Evolutionary conservation across 2,888 invertebrate genomes (phyloP), one percentile per base, ranked within the genome.

Genomic region (Stenodera caucasica): DNA sequence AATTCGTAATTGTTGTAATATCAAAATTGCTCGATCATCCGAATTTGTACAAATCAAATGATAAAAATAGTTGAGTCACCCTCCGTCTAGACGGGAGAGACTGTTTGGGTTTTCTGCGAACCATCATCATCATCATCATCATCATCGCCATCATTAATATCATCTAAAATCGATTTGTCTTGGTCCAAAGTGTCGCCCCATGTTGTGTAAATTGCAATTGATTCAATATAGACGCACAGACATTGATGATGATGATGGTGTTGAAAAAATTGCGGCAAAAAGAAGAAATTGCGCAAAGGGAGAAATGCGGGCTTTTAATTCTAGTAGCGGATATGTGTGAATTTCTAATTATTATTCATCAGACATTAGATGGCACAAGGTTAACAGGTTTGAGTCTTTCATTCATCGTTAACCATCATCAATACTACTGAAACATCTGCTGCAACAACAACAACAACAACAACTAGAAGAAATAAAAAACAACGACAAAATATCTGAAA

Each of bases 311-410:
- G 32, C 35, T n/a, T n/a, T 23, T 14, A 53, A 55, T 54, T 55
- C 49, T 54, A 54, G 56, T 60, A 50, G 61, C 57, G 57, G 60
- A 60, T 60, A 52, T 60, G 55, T 57, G 61, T 61, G 57, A 59
- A 64, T 60, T 45, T 60, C 57, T 64, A 64, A 63, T 67, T 67
- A 40, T 59, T 62, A 66, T 67, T 63, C 66, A 65, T 58, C 60
- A 62, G 40, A 62, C 59, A n/a, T 45, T 59, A 59, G 57, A 60
- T 55, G 58, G 58, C 61, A 61, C 68, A 68, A 68, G 68, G 68
- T 67, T 68, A 68, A 61, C 68, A 61, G 61, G 68, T 67, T 61
- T 45, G 55, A 58, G 61, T 60, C 67, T 67, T 68, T 58, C 68
- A 67, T 68, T 68, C 68, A 67, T 65, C 67, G 66, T 64, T 66